Percentiles rank a stretch among this genome's conserved stretches.
Conservation (phyloP, 2,888 invertebrate genomes). For the Linyphia triangularis region DNA sequence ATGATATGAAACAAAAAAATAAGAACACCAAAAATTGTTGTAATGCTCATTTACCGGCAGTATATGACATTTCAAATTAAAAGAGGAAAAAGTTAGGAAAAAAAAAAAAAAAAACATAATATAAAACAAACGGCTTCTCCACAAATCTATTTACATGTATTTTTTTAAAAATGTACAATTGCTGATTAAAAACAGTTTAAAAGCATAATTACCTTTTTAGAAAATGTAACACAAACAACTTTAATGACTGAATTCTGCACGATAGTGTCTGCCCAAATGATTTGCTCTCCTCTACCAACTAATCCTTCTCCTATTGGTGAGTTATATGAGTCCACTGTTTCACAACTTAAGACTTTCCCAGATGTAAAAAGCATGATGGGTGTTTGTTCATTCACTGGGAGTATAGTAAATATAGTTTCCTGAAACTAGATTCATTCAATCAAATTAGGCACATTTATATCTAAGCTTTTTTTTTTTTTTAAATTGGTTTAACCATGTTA, state of each 20-base stretch:
- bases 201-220: constrained; percentile 36
- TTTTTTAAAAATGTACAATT: not conserved
- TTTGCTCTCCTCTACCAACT: not conserved
- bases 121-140: not conserved
- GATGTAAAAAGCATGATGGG: constrained; percentile 37
- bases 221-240: constrained; percentile 6
- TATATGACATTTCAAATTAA: not conserved
- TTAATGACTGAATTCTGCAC: not conserved
- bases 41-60: too few relatives aligned
- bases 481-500: too few relatives aligned
- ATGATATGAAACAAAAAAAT: too few relatives aligned
- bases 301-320: not conserved
- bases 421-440: constrained; percentile 28
- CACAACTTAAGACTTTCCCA: constrained; percentile 18
- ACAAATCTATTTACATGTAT: not conserved
- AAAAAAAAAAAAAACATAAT: too few relatives aligned
- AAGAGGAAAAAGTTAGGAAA: not conserved
- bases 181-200: not conserved
- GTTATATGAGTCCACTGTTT: not conserved
- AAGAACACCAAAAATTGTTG: too few relatives aligned
- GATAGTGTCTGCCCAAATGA: constrained; percentile 46
- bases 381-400: not conserved
- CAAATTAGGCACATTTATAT: too few relatives aligned
- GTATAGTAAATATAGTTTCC: constrained; percentile 42
- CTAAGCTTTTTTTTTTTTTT: too few relatives aligned